Percentiles rank a stretch among this genome's conserved stretches.
Conservation (phyloP, 2,113 vertebrate genomes). For the Rhea pennata region DNA sequence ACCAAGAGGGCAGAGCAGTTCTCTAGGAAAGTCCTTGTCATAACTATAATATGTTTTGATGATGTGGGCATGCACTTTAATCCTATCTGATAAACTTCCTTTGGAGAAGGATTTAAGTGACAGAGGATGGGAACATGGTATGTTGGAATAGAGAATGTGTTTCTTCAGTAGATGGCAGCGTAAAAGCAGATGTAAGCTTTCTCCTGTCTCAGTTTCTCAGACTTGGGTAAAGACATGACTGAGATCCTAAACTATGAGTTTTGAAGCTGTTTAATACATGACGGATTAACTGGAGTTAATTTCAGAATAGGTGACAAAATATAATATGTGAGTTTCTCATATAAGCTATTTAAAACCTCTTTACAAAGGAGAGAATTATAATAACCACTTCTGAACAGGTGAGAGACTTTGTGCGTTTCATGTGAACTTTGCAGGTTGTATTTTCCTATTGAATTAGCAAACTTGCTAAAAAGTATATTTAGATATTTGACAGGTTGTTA, state of each 20-base stretch:
- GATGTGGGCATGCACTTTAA: background rate
- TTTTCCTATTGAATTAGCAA: background rate
- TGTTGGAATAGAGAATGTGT: fast-evolving
- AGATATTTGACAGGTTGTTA: background rate
- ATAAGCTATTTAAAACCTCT: background rate
- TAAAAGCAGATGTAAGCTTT: background rate
- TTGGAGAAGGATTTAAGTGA: background rate
- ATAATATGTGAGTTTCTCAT: background rate
- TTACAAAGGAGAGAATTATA: background rate
- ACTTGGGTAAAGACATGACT: background rate
- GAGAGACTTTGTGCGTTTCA: background rate
- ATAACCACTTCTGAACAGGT: background rate
- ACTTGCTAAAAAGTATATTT: background rate
- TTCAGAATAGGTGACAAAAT: background rate
- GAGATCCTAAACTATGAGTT: background rate
- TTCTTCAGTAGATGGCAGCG: background rate
- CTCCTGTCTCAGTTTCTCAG: fast-evolving
- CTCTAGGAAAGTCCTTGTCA: background rate
- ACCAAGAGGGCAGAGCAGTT: background rate
- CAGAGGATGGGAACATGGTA: background rate
- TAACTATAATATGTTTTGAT: fast-evolving
- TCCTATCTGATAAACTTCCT: fast-evolving
- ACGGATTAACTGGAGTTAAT: background rate
- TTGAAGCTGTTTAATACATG: background rate
- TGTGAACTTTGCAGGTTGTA: background rate